A percentile compares a stretch with the other conserved stretches of the same genome.
These are phyloP conservation scores for Sebastes goodei DNA, from an alignment of 2,797 vertebrate genomes.

Conservation along the genomic window DNA sequence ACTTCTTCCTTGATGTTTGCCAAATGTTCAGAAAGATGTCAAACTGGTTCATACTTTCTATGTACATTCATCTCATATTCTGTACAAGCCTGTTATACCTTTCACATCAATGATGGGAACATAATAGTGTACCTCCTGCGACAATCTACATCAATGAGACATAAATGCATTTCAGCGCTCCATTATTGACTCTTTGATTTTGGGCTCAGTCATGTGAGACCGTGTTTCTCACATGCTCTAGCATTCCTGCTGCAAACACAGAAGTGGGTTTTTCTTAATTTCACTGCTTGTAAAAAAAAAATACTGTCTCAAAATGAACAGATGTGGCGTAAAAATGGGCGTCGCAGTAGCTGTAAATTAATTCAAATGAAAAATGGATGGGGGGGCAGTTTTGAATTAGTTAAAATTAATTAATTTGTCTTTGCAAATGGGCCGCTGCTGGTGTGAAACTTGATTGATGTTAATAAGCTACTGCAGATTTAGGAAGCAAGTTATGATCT, in stretches of 20 bases:
- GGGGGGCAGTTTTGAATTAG: constrained; percentile 7
- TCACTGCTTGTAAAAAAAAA: background rate
- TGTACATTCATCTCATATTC: background rate
- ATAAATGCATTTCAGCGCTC: constrained; percentile 16
- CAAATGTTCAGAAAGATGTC: background rate
- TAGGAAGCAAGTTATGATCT: background rate
- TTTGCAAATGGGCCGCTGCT: constrained; percentile 13
- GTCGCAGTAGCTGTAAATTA: background rate
- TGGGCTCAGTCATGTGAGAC: constrained; percentile 11
- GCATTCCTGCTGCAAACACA: background rate
- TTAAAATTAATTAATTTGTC: constrained; percentile 46
- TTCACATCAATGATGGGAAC: background rate
- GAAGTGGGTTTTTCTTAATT: background rate
- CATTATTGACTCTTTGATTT: constrained; percentile 45
- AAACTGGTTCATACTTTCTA: background rate
- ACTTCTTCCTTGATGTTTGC: background rate
- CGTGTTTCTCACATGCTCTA: background rate
- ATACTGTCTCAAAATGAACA: constrained; percentile 2
- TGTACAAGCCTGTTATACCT: background rate
- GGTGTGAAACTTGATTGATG: constrained; percentile 24
- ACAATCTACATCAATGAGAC: constrained; percentile 41
- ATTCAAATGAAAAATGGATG: constrained; percentile 16
- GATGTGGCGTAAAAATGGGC: background rate
- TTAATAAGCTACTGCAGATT: constrained; percentile 13
- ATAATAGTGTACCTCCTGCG: constrained; percentile 15